Evolutionary conservation across 2,113 vertebrate species (phyloP).

Genomic region (Neopipo cinnamomea): DNA sequence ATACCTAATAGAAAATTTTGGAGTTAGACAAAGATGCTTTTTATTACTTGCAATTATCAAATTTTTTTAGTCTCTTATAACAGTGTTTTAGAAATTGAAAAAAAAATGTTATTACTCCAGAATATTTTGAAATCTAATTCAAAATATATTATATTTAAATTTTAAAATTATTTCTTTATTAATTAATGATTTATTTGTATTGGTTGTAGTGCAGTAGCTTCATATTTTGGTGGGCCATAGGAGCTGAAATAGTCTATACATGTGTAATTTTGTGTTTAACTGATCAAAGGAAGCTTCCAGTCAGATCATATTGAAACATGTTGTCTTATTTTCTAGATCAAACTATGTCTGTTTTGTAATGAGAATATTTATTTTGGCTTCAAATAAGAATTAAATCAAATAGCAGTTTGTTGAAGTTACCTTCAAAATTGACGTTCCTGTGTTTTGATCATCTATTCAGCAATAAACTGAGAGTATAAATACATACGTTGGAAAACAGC

Average conservation of each 20-base stretch:
- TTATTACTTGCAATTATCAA: not conserved
- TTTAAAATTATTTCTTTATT: not conserved
- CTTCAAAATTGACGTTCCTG: not conserved
- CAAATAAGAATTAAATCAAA: not conserved
- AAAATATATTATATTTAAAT: not conserved
- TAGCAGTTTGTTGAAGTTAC: not conserved
- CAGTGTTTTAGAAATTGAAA: not conserved
- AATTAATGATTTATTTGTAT: not conserved
- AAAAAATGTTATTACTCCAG: not conserved
- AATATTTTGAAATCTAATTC: not conserved
- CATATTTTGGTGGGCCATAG: not conserved
- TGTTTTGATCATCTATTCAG: conserved; percentile 20
- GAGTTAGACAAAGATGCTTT: not conserved
- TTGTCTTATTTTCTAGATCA: conserved; percentile 7
- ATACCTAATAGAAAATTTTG: not conserved
- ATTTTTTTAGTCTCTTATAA: not conserved
- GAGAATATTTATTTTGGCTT: conserved; percentile 4
- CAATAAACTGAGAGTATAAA: not conserved
- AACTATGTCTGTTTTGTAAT: not conserved
- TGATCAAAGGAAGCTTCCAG: conserved; percentile 18
- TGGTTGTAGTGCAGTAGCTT: not conserved
- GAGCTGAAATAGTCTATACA: not conserved
- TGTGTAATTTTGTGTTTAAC: not conserved
- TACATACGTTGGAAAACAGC: not conserved
- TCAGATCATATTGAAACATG: conserved; percentile 8